Conservation (phyloP, 2,797 vertebrate genomes). For the Euphonia xanthogaster region DNA sequence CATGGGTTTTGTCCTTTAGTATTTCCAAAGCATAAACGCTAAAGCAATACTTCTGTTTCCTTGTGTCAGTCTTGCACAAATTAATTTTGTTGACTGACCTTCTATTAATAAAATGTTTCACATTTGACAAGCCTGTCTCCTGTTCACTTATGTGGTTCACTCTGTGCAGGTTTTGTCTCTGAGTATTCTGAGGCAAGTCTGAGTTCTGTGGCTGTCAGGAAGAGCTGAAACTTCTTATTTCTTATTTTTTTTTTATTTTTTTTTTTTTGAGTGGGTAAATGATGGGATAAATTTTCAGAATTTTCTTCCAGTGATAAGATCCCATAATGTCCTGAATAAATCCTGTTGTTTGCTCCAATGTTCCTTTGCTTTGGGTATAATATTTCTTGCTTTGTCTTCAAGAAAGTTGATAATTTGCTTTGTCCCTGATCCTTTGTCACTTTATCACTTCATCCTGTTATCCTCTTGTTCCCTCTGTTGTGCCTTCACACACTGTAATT, state of each 20-base stretch:
- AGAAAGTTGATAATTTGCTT: neutral
- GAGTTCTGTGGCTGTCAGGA: neutral
- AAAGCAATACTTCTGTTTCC: neutral
- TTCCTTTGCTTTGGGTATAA: neutral
- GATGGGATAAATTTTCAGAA: neutral
- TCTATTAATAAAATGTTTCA: neutral
- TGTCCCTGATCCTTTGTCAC: neutral
- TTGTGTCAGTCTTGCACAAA: neutral
- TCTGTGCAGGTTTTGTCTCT: neutral
- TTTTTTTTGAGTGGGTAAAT: neutral
- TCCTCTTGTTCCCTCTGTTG: neutral
- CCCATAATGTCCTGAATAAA: neutral
- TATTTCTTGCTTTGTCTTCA: neutral
- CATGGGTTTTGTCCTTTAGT: neutral
- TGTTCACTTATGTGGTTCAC: neutral
- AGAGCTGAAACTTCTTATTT: neutral
- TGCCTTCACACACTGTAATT: neutral
- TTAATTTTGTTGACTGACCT: neutral
- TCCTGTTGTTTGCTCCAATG: neutral
- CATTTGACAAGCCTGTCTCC: neutral
- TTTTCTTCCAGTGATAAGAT: neutral
- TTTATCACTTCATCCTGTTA: neutral
- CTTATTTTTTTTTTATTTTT: neutral
- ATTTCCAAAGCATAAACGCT: neutral
- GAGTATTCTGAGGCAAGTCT: neutral